Base-by-base conservation (phyloP, 2,888 invertebrate species). In the Sinohyriopsis cumingii region DNA sequence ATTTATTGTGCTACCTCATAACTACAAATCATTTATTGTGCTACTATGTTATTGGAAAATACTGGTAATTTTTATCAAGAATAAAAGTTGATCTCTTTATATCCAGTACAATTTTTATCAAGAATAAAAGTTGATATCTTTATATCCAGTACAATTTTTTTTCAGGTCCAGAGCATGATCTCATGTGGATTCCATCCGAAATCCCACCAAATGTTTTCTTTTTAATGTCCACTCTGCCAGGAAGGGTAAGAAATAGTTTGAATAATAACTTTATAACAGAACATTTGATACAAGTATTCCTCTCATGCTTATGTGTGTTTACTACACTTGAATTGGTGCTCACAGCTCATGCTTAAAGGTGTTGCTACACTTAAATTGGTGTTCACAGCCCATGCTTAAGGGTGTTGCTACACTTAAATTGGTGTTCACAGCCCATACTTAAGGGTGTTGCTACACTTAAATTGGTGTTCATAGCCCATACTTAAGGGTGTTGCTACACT, bases 211-310 rank as follows among this genome's bases (percentile, higher is more conserved):
- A 82, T 72, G 81, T 86, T 22, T 79, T 81, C 63, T 65, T 86
- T 53, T 68, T 86, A 61, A 64, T 86, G 54, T 85, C 85, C 5
- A 85, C 85, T 53, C 77, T 86, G 22, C 85, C 86, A 25, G 86
- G 86, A 55, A 76, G 79, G 81, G 86, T 85, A 71, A 72, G 77
- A 69, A 15, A n/a, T 56, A 54, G 24, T 22, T n/a, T 53, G 20
- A 19, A 71, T 25, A 59, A 28, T 33, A 20, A 53, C 33, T 22
- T 60, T 54, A 33, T 7, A 33, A 59, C 15, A 24, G 18, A n/a
- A 59, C 5, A 25, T 59, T 28, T 25, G 28, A 19, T 59, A 24
- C 15, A 59, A n/a, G n/a, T 24, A 28, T 59, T n/a, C 24, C 1
- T 20, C 18, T 59, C 19, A 28, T 59, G 28, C 5, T 45, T 45